Base-by-base conservation (phyloP, 2,113 vertebrate genomes). In the Cheilinus undulatus region DNA sequence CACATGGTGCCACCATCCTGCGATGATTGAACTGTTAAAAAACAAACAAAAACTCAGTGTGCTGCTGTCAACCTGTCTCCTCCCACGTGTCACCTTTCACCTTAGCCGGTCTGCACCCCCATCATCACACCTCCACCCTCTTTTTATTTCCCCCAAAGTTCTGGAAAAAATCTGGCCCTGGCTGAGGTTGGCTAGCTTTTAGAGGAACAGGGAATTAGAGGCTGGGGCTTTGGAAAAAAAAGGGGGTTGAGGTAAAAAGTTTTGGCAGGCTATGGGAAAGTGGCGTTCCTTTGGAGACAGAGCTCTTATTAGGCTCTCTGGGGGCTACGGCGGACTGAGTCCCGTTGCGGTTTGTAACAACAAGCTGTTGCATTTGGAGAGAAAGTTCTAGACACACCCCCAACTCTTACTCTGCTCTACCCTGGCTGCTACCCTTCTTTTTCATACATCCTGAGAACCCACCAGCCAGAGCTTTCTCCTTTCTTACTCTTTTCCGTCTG, bases 341-440 rank as follows among this genome's bases (percentile, higher is more conserved):
- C 80, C 84, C 67, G 17, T 23, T 84, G 86, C 34, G 72, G 86
- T 91, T 88, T 89, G 69, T 89, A 82, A 75, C 85, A 83, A 64
- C 86, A 87, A 84, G 78, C 84, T 86, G 83, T 82, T 80, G 86
- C 86, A 88, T 86, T 84, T 78, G 63, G 73, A 88, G 86, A 78
- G 82, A 89, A 83, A 77, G 86, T 85, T 89, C 58, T 66, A 86
- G 87, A 75, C 82, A 83, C 84, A 61, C 83, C 85, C 83, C 83
- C 58, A 51, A 19, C 57, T 38, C 49, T 67, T 53, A 76, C 60
- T 78, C 56, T 63, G 64, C 2, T 36, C 34, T n/a, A n/a, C 9
- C 11, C 48, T 42, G 1, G 10, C 46, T 40, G 3, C 61, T 48
- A 30, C n/a, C 50, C 53, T 63, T 43, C 52, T 27, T 72, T 64